Base-by-base conservation (phyloP, 2,797 vertebrate genomes). In the Harpagifer antarcticus region DNA sequence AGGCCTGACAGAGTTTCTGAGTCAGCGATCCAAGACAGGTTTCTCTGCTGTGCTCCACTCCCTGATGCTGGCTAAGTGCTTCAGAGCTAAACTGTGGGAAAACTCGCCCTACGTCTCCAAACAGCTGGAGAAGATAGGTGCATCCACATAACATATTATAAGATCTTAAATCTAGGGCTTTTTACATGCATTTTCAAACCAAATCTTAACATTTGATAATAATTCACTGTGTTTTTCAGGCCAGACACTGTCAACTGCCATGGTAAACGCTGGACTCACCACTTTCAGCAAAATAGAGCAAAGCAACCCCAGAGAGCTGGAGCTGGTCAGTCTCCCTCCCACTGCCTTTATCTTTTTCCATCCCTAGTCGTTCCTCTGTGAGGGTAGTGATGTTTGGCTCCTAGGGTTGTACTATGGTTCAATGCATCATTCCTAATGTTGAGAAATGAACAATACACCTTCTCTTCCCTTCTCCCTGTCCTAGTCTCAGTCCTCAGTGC, bases 111-210 rank as follows among this genome's bases (percentile, higher is more conserved):
- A 96, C 64, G 91, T 99, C 69, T 98, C 98, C 76, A 99, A 96
- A 89, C 98, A 99, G 80, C 83, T 99, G 90, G 98, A 99, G 88
- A 99, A 97, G 94, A 99, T 99, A 83, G 98, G 98, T 99, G 89
- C 11, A 93, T 47, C 16, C 5, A 54, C 56, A 43, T 48, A 31
- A 15, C 20, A 14, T 17, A 19, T n/a, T 17, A 4, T 2, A 62
- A 20, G 20, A 20, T 49, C 3, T 62, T 63, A 20, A 52, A 12
- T 27, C 42, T 5, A 17, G 19, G 17, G 33, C 33, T 37, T 37
- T 37, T 37, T 33, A n/a, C 1, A 20, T 74, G 11, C 1, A 63
- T 1, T 23, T 43, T 66, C 3, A 62, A 33, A 47, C 17, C 33
- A 42, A 61, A 49, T 54, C 37, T 23, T 17, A 42, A 57, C 5